These are phyloP conservation scores for Lepus americanus DNA, from an alignment of 2,113 vertebrate species.

Conservation along the genomic window DNA sequence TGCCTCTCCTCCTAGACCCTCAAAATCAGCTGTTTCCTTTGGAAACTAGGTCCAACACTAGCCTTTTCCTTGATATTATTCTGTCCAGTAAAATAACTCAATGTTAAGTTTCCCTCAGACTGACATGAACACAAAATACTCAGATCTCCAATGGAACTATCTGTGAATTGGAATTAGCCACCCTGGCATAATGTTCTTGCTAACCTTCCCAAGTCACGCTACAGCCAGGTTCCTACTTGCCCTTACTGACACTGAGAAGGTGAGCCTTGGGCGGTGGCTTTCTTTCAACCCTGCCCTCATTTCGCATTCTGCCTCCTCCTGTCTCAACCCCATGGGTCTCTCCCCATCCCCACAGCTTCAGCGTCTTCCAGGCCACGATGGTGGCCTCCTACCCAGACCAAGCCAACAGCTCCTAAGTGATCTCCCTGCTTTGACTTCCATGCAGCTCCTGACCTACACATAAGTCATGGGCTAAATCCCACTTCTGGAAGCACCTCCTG, in stretches of 20 bases:
- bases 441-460: neutral
- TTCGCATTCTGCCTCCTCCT: neutral
- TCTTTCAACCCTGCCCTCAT: neutral
- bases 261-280: neutral
- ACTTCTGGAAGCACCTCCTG: neutral
- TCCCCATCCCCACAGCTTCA: neutral
- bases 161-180: neutral
- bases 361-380: neutral
- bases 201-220: neutral
- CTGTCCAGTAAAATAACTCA: neutral
- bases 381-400: neutral
- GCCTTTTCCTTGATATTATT: neutral
- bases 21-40: constrained; percentile 23
- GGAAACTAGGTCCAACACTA: neutral
- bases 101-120: neutral
- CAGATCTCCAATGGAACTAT: neutral
- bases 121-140: neutral
- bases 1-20: neutral
- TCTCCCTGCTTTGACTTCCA: neutral
- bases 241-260: neutral
- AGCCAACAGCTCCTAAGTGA: neutral
- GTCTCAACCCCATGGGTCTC: neutral
- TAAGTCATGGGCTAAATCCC: neutral
- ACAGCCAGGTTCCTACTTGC: neutral
- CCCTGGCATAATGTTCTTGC: neutral